Evolutionary conservation across 2,888 invertebrate genomes (phyloP).

Genomic region (Drosophila planitibia): DNA sequence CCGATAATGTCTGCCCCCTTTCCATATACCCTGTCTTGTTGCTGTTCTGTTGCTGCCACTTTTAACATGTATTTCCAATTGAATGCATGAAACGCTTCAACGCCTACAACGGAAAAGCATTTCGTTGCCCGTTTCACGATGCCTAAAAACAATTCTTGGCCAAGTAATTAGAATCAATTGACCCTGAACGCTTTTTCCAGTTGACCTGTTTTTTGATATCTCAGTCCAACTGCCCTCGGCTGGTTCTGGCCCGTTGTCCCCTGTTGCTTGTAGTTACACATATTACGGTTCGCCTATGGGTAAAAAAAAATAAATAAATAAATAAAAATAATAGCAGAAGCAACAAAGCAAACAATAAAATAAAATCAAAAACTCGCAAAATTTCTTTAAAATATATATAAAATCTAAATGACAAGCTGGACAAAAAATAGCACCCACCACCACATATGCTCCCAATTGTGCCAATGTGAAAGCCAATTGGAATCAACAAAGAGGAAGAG

Average conservation of each 20-base stretch:
- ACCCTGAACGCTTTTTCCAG: conserved; percentile 72
- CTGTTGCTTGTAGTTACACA: conserved; percentile 12
- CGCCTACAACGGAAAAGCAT: conserved; percentile 39
- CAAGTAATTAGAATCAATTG: conserved; percentile 72
- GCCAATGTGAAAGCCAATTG: conserved; percentile 20
- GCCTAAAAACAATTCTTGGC: conserved; percentile 40
- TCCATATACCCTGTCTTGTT: background rate
- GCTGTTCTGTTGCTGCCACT: conserved; percentile 6
- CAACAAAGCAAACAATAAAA: conserved; percentile 45
- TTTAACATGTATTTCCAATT: conserved; percentile 51
- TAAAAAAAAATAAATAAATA: background rate
- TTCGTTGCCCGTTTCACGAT: conserved; percentile 15
- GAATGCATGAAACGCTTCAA: conserved; percentile 60
- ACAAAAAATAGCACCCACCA: conserved; percentile 1
- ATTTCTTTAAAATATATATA: conserved; percentile 47
- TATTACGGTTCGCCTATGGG: conserved; percentile 20
- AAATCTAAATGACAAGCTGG: conserved; percentile 40
- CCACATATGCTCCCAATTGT: background rate
- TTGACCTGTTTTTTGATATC: conserved; percentile 66
- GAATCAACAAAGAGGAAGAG: background rate
- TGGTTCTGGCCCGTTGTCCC: background rate
- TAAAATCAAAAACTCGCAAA: conserved; percentile 31
- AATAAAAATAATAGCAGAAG: background rate
- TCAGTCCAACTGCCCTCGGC: conserved; percentile 17
- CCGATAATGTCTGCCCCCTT: background rate